Conservation (phyloP, 2,113 vertebrate species). For the Ivindomyrus marchei region DNA sequence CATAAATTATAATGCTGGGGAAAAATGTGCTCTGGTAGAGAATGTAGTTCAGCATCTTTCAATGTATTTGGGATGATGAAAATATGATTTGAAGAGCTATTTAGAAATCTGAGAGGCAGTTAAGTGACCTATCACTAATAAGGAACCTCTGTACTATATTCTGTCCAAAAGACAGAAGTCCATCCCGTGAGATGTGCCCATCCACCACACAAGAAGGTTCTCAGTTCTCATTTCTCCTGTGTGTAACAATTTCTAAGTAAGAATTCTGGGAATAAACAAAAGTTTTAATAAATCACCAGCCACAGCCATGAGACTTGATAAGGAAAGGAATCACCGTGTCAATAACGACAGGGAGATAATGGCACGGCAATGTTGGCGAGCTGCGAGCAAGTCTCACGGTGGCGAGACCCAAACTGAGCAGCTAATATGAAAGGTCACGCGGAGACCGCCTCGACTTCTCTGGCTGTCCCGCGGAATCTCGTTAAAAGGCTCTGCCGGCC, state of each 20-base stretch:
- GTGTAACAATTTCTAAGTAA: not conserved
- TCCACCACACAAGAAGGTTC: constrained; percentile 44
- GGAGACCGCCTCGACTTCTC: not conserved
- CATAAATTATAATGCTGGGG: not conserved
- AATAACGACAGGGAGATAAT: not conserved
- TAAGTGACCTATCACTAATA: constrained; percentile 61
- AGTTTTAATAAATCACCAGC: not conserved
- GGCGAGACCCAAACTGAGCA: not conserved
- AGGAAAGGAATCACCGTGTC: not conserved
- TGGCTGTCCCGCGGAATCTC: constrained; percentile 6
- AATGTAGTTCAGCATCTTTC: not conserved
- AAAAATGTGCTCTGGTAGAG: not conserved
- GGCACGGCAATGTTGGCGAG: not conserved
- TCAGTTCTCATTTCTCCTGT: not conserved
- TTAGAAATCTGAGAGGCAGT: constrained; percentile 59
- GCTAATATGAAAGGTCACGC: constrained; percentile 9
- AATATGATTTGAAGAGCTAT: constrained; percentile 51
- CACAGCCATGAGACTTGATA: not conserved
- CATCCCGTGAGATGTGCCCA: constrained; percentile 49
- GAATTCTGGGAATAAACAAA: not conserved
- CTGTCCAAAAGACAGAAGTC: constrained; percentile 25
- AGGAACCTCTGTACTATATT: constrained; percentile 31
- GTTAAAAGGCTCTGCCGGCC: not conserved
- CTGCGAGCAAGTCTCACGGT: not conserved
- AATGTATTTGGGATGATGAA: constrained; percentile 13